Evolutionary conservation across 2,888 invertebrate species (phyloP), one percentile per base, ranked within the genome.

Genomic region (Sicus ferrugineus): DNA sequence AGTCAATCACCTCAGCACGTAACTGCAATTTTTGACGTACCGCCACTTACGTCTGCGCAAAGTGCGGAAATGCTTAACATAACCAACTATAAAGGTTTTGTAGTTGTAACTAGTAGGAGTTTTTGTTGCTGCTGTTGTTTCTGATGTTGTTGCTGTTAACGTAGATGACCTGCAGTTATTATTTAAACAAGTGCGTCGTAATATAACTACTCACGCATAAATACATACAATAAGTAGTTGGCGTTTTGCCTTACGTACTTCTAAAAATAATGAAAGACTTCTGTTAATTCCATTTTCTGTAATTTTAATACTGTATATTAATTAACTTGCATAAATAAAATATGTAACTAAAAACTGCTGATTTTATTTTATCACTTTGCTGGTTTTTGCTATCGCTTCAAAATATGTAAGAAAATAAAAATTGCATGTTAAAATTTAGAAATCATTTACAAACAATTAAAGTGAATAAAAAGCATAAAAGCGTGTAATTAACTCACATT

Each of bases 1-100:
- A 30, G 58, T 28, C 34, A 58, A n/a, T 34, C 58, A 58, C 56
- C 56, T 16, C 28, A 11, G 56, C 26, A 28, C 14, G 56, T 56
- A 56, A 26, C 52, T 21, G 52, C 52, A 56, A 28, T 56, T 56
- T 56, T 56, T 14, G 23, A 21, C 23, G 14, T 14, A 56, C 11
- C 14, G 56, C 30, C 52, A 19, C n/a, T 56, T 56, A 30, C 56
- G 56, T 26, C 56, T 56, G 56, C 56, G 56, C 56, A 28, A 19
- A 56, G 56, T 30, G 23, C 52, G 52, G 52, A 52, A 52, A 52
- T 54, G 26, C 23, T 54, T 16, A 21, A 26, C 16, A 26, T 26
- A 23, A 1, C n/a, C n/a, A n/a, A n/a, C n/a, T n/a, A n/a, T n/a
- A n/a, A n/a, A n/a, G n/a, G n/a, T n/a, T 11, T 5, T 54, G 14